Evolutionary conservation across 2,888 invertebrate species (phyloP), one percentile per base, ranked within the genome.

Genomic region (Gryllus longicercus): DNA sequence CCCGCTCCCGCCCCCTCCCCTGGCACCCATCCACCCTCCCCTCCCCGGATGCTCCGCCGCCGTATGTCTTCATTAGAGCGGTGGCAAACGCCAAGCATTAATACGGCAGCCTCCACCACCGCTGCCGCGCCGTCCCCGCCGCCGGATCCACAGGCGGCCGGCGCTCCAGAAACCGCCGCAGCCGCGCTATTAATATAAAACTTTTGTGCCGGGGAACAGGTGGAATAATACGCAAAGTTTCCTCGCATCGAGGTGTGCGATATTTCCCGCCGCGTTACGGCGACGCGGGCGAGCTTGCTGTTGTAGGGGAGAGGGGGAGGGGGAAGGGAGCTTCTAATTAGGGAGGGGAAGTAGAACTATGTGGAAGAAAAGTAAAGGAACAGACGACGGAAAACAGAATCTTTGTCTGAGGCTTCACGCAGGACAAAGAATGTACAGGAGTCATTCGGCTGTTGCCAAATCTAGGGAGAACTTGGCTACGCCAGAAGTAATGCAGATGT

Each of bases 181-280:
- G n/a, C 63, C 14, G n/a, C 16, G 63, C 63, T 63, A 63, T 63
- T 63, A 63, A 63, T 63, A 63, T 63, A 63, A 63, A 63, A 63
- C 63, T 63, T 63, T 63, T 14, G 63, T 63, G 63, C 63, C 1
- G 12, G 63, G 63, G 63, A 63, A 63, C 63, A 63, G 63, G 63
- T 63, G 63, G 63, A 63, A 63, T 63, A 63, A 63, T 63, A 63
- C n/a, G 63, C 12, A 63, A 63, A 63, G 63, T 63, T 63, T 63
- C 63, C 63, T 63, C 63, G 63, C 63, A 63, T 63, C 63, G 63
- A 63, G 63, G 63, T n/a, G 63, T n/a, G 63, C 63, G 63, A 63
- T 63, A 63, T 63, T 63, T 63, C 63, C 63, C 11, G 63, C 63
- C 63, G 14, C 63, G 63, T 63, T 38, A 38, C 63, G 2, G 63